phyloP scores from a whole-genome alignment of 2,113 vertebrate genomes.

The Chloropsis hardwickii region DNA sequence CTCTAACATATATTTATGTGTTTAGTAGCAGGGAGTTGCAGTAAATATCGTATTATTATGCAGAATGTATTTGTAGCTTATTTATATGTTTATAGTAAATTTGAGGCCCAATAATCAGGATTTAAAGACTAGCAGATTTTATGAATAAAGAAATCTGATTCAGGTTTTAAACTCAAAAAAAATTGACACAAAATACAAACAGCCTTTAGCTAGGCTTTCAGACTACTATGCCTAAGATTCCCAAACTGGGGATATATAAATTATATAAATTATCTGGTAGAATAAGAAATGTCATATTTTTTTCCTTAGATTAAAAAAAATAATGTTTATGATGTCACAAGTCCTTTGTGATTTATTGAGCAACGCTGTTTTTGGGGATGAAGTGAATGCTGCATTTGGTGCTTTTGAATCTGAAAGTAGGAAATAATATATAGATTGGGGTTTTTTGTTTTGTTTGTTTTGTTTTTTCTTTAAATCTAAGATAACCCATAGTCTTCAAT shows the following conservation, averaged over 20 bases:
- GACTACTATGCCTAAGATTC: neutral
- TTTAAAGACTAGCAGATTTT: neutral
- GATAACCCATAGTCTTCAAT: neutral
- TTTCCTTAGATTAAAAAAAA: slow-evolving; percentile 74
- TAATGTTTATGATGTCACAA: slow-evolving; percentile 68
- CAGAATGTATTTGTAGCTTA: slow-evolving; percentile 2
- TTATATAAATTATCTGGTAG: slow-evolving; percentile 39
- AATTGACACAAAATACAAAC: neutral
- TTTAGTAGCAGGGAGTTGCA: neutral
- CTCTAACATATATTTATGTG: neutral
- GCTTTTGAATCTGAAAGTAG: neutral
- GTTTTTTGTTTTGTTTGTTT: neutral
- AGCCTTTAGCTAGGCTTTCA: neutral
- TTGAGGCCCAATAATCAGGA: neutral
- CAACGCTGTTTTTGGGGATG: neutral
- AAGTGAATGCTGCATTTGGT: neutral
- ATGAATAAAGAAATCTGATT: neutral
- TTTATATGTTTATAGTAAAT: neutral
- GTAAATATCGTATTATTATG: neutral
- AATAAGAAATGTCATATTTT: slow-evolving; percentile 63
- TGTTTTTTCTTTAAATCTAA: neutral
- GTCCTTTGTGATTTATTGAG: slow-evolving; percentile 57
- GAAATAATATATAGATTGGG: neutral
- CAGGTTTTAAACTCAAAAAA: neutral
- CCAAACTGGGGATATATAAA: neutral